Conservation (phyloP, 1,140 invertebrate genomes). For the Drosophila albomicans region DNA sequence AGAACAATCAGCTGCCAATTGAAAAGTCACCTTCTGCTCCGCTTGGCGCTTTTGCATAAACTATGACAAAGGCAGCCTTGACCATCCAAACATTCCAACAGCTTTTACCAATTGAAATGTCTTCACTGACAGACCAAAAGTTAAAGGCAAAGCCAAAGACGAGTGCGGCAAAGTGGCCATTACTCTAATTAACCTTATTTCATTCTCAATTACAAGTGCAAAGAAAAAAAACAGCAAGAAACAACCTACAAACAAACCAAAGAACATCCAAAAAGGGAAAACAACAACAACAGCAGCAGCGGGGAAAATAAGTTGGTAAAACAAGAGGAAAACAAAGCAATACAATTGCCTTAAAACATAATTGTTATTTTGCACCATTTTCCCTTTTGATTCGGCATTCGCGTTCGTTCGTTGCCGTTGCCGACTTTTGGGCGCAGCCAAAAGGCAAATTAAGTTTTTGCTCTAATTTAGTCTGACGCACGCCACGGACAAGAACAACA, state of each 20-base stretch:
- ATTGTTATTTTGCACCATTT: constrained; percentile 80
- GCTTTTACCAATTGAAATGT: constrained; percentile 56
- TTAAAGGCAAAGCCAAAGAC: neutral
- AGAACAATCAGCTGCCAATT: constrained; percentile 30
- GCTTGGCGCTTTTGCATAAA: neutral
- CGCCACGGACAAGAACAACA: constrained; percentile 34
- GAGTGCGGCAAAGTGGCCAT: constrained; percentile 66
- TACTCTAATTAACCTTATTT: constrained; percentile 84
- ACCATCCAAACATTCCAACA: constrained; percentile 34
- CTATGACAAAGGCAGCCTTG: constrained; percentile 59
- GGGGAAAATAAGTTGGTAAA: constrained; percentile 9
- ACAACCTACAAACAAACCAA: constrained; percentile 40
- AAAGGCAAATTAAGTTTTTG: constrained; percentile 82
- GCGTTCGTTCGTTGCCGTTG: constrained; percentile 9
- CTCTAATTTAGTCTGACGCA: constrained; percentile 82
- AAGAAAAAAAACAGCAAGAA: constrained; percentile 16
- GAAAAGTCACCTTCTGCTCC: constrained; percentile 23
- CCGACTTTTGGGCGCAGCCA: constrained; percentile 71
- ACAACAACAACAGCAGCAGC: constrained; percentile 43
- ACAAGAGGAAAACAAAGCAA: constrained; percentile 66
- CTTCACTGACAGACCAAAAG: constrained; percentile 22
- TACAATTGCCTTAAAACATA: constrained; percentile 83
- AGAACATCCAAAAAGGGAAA: constrained; percentile 46
- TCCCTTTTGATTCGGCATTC: constrained; percentile 70
- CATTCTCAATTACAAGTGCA: constrained; percentile 80